A percentile compares a stretch with the other conserved stretches of the same genome.
Evolutionary conservation across 2,888 invertebrate species (phyloP).

Genomic region (Minunthozetes semirufus): DNA sequence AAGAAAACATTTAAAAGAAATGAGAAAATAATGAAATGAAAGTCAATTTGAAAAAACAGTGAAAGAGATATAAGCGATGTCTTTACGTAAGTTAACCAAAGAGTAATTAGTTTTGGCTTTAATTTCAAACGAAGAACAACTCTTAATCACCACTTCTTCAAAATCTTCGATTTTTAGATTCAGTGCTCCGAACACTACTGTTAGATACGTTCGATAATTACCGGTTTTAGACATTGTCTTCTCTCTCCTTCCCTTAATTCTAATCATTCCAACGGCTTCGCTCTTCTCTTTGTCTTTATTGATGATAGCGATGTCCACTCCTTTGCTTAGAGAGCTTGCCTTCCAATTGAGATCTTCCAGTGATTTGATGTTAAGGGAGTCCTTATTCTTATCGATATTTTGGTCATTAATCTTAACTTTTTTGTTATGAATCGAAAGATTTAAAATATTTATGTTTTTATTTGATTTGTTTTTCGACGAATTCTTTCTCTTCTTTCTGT

Average conservation of each 20-base stretch:
- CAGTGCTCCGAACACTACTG: conserved; percentile 19
- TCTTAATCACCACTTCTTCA: neutral
- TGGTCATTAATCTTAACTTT: neutral
- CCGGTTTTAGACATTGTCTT: conserved; percentile 27
- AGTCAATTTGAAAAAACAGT: conserved; percentile 24
- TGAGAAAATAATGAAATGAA: no score
- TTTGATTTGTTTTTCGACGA: neutral
- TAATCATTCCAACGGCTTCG: conserved; percentile 22
- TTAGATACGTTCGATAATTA: conserved; percentile 18
- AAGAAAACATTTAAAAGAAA: no score
- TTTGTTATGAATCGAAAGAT: conserved; percentile 32
- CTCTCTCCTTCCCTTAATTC: neutral
- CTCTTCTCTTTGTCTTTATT: conserved; percentile 1
- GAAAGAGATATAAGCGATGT: conserved; percentile 25
- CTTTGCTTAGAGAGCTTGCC: neutral
- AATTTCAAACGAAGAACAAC: neutral
- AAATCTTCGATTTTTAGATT: neutral
- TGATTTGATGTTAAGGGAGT: neutral
- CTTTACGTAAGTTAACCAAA: conserved; percentile 29
- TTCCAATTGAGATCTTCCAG: conserved; percentile 19
- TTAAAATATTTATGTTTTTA: neutral
- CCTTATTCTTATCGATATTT: neutral
- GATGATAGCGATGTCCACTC: conserved; percentile 32
- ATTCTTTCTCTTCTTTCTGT: neutral
- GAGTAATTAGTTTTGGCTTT: neutral